These are phyloP conservation scores for Lepidostoma basale DNA, from an alignment of 1,140 invertebrate genomes.

Conservation along the genomic window DNA sequence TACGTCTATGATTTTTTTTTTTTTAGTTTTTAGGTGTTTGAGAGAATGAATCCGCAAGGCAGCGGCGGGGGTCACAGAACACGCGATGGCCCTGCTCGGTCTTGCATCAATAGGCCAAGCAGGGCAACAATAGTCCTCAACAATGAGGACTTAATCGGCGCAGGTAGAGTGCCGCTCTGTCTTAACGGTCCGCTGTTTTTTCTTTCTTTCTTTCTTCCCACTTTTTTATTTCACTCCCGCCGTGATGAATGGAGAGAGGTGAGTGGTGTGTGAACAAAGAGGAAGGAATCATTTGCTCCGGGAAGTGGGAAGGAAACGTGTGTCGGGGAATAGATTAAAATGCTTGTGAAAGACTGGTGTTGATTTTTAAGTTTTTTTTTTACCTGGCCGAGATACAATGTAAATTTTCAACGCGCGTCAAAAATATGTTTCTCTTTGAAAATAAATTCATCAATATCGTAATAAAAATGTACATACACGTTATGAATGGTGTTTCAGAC, in stretches of 20 bases:
- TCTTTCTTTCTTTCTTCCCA: slow-evolving; percentile 16
- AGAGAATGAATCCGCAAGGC: no score
- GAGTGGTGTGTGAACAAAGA: slow-evolving; percentile 26
- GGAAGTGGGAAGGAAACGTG: slow-evolving; percentile 18
- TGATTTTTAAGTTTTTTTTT: slow-evolving; percentile 17
- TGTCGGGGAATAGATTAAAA: slow-evolving; percentile 26
- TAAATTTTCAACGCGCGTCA: slow-evolving; percentile 4
- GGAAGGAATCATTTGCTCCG: slow-evolving; percentile 24
- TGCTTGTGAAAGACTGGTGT: slow-evolving; percentile 18
- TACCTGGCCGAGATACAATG: slow-evolving; percentile 9
- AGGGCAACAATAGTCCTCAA: slow-evolving; percentile 42
- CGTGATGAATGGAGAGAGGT: slow-evolving; percentile 18
- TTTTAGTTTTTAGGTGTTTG: no score
- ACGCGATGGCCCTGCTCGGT: no score
- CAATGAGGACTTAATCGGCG: slow-evolving; percentile 45
- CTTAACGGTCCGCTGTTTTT: slow-evolving; percentile 39
- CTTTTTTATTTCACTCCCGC: slow-evolving; percentile 20
- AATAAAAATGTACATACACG: no score
- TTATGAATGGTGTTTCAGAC: no score
- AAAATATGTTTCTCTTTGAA: no score
- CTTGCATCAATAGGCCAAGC: slow-evolving; percentile 14
- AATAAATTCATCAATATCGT: no score
- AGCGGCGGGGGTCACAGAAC: no score
- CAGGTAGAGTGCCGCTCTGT: slow-evolving; percentile 41
- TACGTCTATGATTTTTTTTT: no score